phyloP scores from a whole-genome alignment of 2,113 vertebrate genomes.

The Pionites leucogaster region DNA sequence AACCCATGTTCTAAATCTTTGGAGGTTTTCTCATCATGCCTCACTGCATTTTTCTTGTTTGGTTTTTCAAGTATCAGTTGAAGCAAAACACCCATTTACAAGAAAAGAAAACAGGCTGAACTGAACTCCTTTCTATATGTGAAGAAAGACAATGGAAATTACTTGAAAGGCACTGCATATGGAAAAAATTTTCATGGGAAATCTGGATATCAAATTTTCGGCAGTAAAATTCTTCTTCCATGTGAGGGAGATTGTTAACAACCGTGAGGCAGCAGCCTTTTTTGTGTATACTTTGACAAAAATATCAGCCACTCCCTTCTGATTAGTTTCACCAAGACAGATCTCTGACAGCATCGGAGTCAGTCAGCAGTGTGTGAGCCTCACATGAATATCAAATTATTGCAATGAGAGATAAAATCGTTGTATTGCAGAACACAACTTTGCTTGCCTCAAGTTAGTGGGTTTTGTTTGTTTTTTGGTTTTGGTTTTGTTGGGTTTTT shows the following conservation, averaged over 20 bases:
- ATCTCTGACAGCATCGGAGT: constrained; percentile 3
- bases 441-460: background rate
- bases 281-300: background rate
- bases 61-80: background rate
- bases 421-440: background rate
- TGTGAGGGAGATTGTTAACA: background rate
- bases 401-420: background rate
- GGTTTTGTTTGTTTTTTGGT: background rate
- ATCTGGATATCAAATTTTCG: constrained; percentile 14
- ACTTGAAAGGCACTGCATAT: background rate
- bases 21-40: constrained; percentile 40
- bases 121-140: background rate
- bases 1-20: background rate
- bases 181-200: background rate
- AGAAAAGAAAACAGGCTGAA: background rate
- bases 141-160: background rate
- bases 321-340: constrained; percentile 19
- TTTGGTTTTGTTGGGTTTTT: background rate
- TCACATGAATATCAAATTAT: background rate
- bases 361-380: background rate
- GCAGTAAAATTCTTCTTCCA: background rate
- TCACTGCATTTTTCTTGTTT: constrained; percentile 38
- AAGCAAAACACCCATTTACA: background rate
- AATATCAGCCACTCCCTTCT: background rate
- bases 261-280: background rate